phyloP scores from a whole-genome alignment of 64 coral and sea anemone genomes.

The Astreopora myriophthalma region DNA sequence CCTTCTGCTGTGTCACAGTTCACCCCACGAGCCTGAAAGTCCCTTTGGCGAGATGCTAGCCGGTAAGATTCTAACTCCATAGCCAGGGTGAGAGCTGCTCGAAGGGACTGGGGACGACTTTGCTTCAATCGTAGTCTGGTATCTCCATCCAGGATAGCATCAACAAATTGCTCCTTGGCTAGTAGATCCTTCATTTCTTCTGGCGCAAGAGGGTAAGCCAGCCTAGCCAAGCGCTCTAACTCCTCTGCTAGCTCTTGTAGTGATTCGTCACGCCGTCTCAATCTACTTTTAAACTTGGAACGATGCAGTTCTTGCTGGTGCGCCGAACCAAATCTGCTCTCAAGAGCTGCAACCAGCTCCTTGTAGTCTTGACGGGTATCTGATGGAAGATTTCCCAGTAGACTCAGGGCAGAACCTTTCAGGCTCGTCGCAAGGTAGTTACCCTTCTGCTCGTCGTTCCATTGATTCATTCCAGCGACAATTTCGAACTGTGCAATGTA shows the following conservation, averaged over 20 bases:
- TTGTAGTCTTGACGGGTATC: background rate
- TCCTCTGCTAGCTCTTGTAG: background rate
- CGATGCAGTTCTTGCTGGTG: background rate
- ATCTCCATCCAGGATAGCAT: slow-evolving; percentile 58
- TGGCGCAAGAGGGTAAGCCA: slow-evolving; percentile 17
- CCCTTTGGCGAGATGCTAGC: background rate
- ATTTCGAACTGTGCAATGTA: slow-evolving; percentile 63
- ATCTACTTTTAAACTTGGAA: background rate
- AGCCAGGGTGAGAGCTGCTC: slow-evolving; percentile 15
- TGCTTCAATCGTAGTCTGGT: slow-evolving; percentile 19
- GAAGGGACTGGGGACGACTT: background rate
- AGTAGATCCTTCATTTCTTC: slow-evolving; percentile 37
- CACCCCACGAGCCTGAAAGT: background rate
- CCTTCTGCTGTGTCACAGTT: background rate
- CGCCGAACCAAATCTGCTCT: background rate
- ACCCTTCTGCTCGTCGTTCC: slow-evolving; percentile 21
- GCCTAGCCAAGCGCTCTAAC: background rate
- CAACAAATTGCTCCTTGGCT: slow-evolving; percentile 66
- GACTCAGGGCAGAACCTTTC: background rate
- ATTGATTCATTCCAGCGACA: slow-evolving; percentile 31
- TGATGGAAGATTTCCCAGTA: slow-evolving; percentile 32
- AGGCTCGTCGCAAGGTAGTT: slow-evolving; percentile 38
- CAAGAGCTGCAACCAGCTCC: background rate
- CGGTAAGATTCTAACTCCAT: slow-evolving; percentile 39
- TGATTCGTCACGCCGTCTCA: background rate